These are phyloP conservation scores for Drosophila bifasciata DNA, from an alignment of 1,140 invertebrate species.

Conservation along the genomic window DNA sequence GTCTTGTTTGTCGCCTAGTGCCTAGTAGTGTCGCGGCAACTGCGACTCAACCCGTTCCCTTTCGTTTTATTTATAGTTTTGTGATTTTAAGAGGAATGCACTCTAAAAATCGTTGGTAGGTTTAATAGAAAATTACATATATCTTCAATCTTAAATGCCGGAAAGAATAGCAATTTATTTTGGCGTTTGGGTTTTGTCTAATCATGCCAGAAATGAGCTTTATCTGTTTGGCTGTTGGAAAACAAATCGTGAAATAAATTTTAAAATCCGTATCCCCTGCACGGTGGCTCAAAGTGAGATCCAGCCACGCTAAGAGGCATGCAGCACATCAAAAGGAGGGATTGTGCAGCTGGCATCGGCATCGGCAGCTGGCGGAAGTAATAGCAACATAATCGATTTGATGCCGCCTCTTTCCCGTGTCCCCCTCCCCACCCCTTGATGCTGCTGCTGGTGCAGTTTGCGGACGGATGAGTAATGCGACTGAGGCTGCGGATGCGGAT, in stretches of 20 bases:
- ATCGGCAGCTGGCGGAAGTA: slow-evolving; percentile 76
- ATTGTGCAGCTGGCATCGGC: slow-evolving; percentile 63
- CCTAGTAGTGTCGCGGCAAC: too few species aligned
- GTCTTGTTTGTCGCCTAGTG: too few species aligned
- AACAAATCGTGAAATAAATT: slow-evolving; percentile 20
- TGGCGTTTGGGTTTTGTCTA: too few species aligned
- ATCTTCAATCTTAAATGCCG: too few species aligned
- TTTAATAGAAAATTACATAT: too few species aligned
- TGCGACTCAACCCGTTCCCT: too few species aligned
- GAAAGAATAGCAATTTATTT: too few species aligned
- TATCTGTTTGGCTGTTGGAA: background rate
- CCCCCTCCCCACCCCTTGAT: slow-evolving; percentile 7
- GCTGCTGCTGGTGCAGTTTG: slow-evolving; percentile 56
- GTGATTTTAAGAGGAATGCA: too few species aligned
- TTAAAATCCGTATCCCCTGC: slow-evolving; percentile 2
- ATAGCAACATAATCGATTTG: slow-evolving; percentile 81
- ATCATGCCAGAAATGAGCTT: too few species aligned
- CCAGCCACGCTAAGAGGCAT: background rate
- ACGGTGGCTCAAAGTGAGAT: background rate
- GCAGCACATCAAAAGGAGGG: slow-evolving; percentile 19
- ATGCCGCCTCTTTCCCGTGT: slow-evolving; percentile 38
- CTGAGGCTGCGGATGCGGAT: slow-evolving; percentile 22
- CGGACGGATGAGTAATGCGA: slow-evolving; percentile 51
- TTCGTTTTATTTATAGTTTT: too few species aligned
- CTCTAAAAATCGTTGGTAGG: too few species aligned